Evolutionary conservation across 2,113 vertebrate species (phyloP).

Genomic region (Amblyopsis rosae): DNA sequence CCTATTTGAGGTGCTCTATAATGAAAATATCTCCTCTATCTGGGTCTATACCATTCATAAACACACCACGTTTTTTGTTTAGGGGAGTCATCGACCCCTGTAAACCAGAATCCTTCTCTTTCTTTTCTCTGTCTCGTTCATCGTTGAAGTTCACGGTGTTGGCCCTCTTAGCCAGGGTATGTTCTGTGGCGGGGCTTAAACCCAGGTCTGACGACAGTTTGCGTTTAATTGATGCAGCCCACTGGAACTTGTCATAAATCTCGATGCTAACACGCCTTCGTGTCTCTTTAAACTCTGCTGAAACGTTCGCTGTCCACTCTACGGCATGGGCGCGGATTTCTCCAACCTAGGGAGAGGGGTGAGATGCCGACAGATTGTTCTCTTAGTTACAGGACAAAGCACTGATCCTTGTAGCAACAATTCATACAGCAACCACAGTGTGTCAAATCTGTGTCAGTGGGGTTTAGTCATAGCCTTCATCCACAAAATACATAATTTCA

Average conservation of each 20-base stretch:
- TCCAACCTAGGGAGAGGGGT: slow-evolving; percentile 79
- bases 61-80: slow-evolving; percentile 83
- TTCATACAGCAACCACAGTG: neutral
- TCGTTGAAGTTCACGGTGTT: slow-evolving; percentile 82
- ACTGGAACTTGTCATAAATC: slow-evolving; percentile 95
- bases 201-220: slow-evolving; percentile 92
- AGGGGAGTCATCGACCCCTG: slow-evolving; percentile 37
- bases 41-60: slow-evolving; percentile 87
- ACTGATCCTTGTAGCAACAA: neutral
- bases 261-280: slow-evolving; percentile 93
- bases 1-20: slow-evolving; percentile 87
- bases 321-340: slow-evolving; percentile 96
- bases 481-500: no score
- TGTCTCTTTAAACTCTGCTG: slow-evolving; percentile 96
- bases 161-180: slow-evolving; percentile 85
- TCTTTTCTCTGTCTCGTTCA: slow-evolving; percentile 51
- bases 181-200: slow-evolving; percentile 79
- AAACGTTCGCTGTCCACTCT: slow-evolving; percentile 96
- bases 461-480: no score
- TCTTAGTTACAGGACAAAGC: neutral
- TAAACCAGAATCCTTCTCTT: slow-evolving; percentile 67
- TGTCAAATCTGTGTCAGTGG: no score
- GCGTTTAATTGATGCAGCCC: slow-evolving; percentile 93
- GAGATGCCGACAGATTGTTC: neutral
- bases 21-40: slow-evolving; percentile 83